These are phyloP conservation scores for Vireo griseus DNA, from an alignment of 2,797 vertebrate species.

Conservation along the genomic window DNA sequence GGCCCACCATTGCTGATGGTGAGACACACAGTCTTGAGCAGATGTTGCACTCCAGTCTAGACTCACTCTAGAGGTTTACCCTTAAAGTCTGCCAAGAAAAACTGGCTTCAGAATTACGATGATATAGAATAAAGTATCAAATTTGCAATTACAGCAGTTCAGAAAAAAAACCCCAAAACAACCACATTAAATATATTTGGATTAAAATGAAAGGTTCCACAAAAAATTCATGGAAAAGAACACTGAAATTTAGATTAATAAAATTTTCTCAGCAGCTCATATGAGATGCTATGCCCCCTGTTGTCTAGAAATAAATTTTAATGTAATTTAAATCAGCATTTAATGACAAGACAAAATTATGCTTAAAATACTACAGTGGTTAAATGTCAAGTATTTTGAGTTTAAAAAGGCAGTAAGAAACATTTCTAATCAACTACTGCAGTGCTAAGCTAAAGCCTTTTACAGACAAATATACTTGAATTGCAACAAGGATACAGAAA, in stretches of 20 bases:
- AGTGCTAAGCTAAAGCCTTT: not conserved
- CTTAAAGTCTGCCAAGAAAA: not conserved
- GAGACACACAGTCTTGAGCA: not conserved
- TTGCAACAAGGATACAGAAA: not conserved
- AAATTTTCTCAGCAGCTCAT: not conserved
- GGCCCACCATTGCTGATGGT: not conserved
- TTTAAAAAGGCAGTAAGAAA: not conserved
- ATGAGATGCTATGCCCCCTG: not conserved
- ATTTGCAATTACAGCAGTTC: not conserved
- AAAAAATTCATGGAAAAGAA: accelerated
- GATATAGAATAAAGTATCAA: not conserved
- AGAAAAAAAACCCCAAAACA: not conserved
- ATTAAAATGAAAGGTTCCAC: not conserved
- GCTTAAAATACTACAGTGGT: not conserved
- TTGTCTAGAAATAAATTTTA: not conserved
- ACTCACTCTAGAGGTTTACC: not conserved
- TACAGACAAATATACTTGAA: not conserved
- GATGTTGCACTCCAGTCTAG: not conserved
- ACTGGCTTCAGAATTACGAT: not conserved
- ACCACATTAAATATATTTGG: not conserved
- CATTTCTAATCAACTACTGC: not conserved
- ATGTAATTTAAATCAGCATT: not conserved
- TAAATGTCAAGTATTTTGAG: not conserved
- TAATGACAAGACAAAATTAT: not conserved
- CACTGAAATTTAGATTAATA: not conserved